A percentile compares a stretch with the other conserved stretches of the same genome.
phyloP scores from a whole-genome alignment of 2,797 vertebrate genomes.

The Gorsachius magnificus region DNA sequence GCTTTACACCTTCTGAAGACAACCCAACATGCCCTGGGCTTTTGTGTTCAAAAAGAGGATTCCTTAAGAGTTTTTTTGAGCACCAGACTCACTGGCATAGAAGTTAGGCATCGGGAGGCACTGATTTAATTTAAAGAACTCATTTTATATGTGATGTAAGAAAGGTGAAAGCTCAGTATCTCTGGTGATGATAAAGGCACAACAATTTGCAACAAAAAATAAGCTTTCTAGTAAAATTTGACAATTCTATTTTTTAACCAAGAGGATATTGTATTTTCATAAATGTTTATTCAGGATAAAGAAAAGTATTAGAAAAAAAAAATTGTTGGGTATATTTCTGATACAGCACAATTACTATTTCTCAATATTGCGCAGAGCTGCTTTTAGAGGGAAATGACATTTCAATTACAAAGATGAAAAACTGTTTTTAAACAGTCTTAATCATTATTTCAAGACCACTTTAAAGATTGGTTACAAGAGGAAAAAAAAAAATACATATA shows the following conservation, averaged over 20 bases:
- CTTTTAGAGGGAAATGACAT: not conserved
- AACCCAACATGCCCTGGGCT: not conserved
- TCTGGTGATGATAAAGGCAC: not conserved
- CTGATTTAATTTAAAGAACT: not conserved
- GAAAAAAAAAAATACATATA: rapidly evolving
- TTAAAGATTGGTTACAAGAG: not conserved
- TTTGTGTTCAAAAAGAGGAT: not conserved
- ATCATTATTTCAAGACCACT: not conserved
- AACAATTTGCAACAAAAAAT: not conserved
- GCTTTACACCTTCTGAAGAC: not conserved
- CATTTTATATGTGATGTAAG: not conserved
- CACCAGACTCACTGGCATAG: not conserved
- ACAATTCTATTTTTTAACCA: not conserved
- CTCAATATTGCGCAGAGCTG: not conserved
- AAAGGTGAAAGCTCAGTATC: not conserved
- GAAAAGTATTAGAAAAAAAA: not conserved
- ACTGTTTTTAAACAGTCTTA: not conserved
- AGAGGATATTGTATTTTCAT: not conserved
- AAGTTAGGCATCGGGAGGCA: not conserved
- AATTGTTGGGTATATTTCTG: not conserved
- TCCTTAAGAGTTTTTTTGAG: not conserved
- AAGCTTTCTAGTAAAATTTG: not conserved
- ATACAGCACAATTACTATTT: not conserved
- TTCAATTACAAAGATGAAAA: not conserved
- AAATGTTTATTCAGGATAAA: not conserved